phyloP scores from a whole-genome alignment of 2,113 vertebrate genomes.

The Tautogolabrus adspersus region DNA sequence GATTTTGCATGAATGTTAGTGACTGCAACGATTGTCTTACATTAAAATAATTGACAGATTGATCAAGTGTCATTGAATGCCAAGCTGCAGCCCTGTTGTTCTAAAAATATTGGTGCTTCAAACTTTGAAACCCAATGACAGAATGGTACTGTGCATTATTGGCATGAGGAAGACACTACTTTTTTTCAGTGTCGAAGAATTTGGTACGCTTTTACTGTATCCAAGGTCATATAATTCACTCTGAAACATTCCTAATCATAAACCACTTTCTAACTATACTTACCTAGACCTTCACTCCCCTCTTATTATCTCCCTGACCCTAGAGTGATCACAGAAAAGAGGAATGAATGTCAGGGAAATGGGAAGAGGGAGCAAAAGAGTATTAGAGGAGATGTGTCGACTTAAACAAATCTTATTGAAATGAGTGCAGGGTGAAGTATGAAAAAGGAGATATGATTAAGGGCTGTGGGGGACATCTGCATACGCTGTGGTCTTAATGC shows the following conservation, averaged over 20 bases:
- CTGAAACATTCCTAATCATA: constrained; percentile 14
- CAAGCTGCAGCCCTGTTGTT: no score
- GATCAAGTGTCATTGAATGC: no score
- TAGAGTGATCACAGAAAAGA: constrained; percentile 18
- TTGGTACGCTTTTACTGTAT: neutral
- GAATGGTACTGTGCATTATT: neutral
- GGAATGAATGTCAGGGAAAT: neutral
- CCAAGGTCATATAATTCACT: constrained; percentile 1
- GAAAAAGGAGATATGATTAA: constrained; percentile 2
- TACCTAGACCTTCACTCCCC: neutral
- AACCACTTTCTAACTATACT: neutral
- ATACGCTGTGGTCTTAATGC: neutral
- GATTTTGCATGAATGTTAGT: no score
- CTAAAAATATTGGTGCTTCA: no score
- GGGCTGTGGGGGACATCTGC: neutral
- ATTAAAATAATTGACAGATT: no score
- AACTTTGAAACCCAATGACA: neutral
- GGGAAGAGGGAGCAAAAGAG: neutral
- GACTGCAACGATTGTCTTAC: no score
- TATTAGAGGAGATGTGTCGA: constrained; percentile 6
- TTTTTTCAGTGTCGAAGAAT: neutral
- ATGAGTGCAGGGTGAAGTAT: neutral
- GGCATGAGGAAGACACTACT: neutral
- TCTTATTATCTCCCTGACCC: constrained; percentile 16
- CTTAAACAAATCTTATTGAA: constrained; percentile 17